These are phyloP conservation scores for Saccostrea cuccullata DNA, from an alignment of 1,140 invertebrate species.

Conservation along the genomic window DNA sequence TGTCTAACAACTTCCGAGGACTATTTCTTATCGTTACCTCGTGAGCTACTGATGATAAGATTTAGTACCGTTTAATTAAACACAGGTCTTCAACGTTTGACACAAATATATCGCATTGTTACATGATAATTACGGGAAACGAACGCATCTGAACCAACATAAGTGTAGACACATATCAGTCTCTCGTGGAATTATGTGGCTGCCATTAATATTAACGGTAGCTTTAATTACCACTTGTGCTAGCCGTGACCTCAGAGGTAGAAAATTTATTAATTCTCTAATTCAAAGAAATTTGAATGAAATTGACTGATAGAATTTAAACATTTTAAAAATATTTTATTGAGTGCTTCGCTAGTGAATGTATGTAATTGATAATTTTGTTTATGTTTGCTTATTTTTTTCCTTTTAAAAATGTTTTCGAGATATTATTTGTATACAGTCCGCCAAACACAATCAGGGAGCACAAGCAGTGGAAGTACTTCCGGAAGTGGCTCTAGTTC, in stretches of 20 bases:
- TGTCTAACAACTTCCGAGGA: not conserved
- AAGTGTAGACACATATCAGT: not conserved
- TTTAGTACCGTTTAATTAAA: not conserved
- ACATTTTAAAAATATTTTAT: not conserved
- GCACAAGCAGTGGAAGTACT: slow-evolving; percentile 22
- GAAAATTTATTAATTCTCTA: not conserved
- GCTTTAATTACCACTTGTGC: not conserved
- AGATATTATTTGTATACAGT: not conserved
- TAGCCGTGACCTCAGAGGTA: slow-evolving; percentile 5
- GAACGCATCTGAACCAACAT: not conserved
- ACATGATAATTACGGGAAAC: not conserved
- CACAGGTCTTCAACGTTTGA: not conserved
- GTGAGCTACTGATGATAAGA: slow-evolving; percentile 14
- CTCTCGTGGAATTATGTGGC: not conserved
- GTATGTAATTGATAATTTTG: too few species aligned
- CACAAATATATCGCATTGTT: not conserved
- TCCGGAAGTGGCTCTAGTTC: not conserved
- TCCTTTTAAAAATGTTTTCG: too few species aligned
- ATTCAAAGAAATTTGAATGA: not conserved
- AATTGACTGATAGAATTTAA: not conserved
- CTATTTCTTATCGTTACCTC: not conserved
- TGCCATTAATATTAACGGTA: not conserved
- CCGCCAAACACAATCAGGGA: slow-evolving; percentile 35
- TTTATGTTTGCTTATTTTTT: too few species aligned
- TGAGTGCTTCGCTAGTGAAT: too few species aligned